Conservation (phyloP, 1,140 invertebrate species). For the Scaptomyza hsui region DNA sequence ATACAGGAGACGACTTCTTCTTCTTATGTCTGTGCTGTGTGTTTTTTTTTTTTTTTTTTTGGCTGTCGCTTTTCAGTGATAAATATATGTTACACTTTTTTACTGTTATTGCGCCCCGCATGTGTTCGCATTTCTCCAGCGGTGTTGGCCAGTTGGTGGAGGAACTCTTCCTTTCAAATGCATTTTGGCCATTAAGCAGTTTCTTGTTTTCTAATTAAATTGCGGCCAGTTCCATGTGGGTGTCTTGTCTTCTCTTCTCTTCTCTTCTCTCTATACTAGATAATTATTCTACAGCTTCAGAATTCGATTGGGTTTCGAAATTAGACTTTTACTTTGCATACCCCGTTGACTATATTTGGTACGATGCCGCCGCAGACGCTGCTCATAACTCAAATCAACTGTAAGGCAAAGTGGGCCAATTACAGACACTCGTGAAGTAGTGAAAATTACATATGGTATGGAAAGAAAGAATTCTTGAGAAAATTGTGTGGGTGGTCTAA, state of each 20-base stretch:
- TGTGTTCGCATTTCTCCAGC: constrained; percentile 40
- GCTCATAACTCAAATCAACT: constrained; percentile 32
- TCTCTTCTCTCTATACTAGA: background rate
- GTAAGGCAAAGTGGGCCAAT: constrained; percentile 35
- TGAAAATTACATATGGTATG: constrained; percentile 11
- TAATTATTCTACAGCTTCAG: constrained; percentile 49
- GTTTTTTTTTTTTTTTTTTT: constrained; percentile 24
- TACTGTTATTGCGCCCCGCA: constrained; percentile 53
- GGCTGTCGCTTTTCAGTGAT: constrained; percentile 53
- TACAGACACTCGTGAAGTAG: constrained; percentile 11
- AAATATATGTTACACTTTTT: constrained; percentile 60
- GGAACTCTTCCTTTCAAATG: constrained; percentile 53
- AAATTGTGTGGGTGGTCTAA: constrained; percentile 35
- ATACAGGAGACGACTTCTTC: constrained; percentile 25
- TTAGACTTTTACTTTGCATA: constrained; percentile 54
- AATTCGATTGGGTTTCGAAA: constrained; percentile 19
- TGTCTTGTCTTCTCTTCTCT: constrained; percentile 27
- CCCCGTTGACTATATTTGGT: constrained; percentile 27
- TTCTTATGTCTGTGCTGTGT: constrained; percentile 14
- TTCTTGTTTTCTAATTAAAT: constrained; percentile 56
- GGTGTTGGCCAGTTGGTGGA: background rate
- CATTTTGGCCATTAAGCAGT: constrained; percentile 52
- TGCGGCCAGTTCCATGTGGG: constrained; percentile 49
- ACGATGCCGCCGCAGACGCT: background rate
- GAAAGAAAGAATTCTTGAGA: constrained; percentile 4